These are phyloP conservation scores for Cynocephalus volans DNA, from an alignment of 2,113 vertebrate genomes.

Conservation along the genomic window DNA sequence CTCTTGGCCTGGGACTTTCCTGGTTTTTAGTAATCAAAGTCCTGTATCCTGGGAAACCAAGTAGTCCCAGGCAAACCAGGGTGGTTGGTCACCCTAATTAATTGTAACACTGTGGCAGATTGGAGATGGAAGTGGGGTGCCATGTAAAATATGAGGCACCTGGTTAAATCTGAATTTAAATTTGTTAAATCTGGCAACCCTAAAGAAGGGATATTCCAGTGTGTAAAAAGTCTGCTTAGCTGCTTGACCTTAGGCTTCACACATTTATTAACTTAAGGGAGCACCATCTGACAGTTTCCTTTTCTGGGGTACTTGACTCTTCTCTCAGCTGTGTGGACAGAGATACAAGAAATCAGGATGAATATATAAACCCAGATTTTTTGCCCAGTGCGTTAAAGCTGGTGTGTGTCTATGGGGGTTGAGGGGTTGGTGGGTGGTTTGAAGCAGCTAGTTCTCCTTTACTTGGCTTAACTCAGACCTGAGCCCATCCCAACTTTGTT, in stretches of 20 bases:
- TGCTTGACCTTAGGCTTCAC: not conserved
- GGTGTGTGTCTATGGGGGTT: no score
- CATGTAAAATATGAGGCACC: not conserved
- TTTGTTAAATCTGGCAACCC: not conserved
- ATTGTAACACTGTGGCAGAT: not conserved
- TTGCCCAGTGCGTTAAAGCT: not conserved
- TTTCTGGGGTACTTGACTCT: not conserved
- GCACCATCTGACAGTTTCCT: not conserved
- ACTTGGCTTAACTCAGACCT: not conserved
- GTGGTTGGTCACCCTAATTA: not conserved
- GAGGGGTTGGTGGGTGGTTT: not conserved
- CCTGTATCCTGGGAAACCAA: not conserved
- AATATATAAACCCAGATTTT: not conserved
- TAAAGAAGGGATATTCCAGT: not conserved
- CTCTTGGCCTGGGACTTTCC: not conserved
- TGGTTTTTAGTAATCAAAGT: not conserved
- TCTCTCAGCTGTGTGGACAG: not conserved
- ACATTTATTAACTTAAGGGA: not conserved
- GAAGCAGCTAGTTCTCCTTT: not conserved
- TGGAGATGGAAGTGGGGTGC: not conserved
- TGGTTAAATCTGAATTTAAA: not conserved
- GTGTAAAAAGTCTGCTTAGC: not conserved
- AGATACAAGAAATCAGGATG: not conserved
- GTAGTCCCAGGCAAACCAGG: not conserved
- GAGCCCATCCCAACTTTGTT: not conserved